Evolutionary conservation across 1,140 invertebrate genomes (phyloP).

Genomic region (Ctenoplectra terminalis): DNA sequence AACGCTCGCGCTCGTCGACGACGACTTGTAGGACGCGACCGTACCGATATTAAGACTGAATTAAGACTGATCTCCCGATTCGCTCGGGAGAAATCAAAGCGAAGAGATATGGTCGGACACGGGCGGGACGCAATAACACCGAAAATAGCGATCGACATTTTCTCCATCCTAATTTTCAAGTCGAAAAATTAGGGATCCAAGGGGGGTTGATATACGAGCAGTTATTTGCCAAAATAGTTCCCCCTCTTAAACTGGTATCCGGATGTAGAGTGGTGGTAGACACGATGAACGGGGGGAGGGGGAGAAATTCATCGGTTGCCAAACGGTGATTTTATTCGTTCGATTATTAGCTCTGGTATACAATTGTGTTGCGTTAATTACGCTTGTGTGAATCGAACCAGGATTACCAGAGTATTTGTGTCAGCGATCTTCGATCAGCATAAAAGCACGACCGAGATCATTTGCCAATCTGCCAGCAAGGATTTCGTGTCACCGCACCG

Average conservation of each 20-base stretch:
- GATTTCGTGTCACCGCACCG: slow-evolving; percentile 5
- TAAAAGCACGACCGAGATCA: slow-evolving; percentile 10
- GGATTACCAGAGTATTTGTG: slow-evolving; percentile 48
- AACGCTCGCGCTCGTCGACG: not conserved
- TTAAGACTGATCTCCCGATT: slow-evolving; percentile 56
- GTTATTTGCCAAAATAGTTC: slow-evolving; percentile 78
- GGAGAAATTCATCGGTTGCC: slow-evolving; percentile 76
- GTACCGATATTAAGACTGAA: slow-evolving; percentile 51
- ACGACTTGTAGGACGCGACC: slow-evolving; percentile 23
- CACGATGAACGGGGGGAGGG: slow-evolving; percentile 61
- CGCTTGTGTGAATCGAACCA: slow-evolving; percentile 27
- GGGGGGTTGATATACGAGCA: slow-evolving; percentile 72
- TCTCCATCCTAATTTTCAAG: slow-evolving; percentile 70
- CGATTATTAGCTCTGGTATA: slow-evolving; percentile 57
- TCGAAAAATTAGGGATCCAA: slow-evolving; percentile 64
- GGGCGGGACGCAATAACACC: slow-evolving; percentile 75
- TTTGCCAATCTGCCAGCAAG: slow-evolving; percentile 2
- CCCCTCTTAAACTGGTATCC: slow-evolving; percentile 37
- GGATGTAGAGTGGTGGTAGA: slow-evolving; percentile 9
- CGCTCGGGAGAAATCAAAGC: slow-evolving; percentile 10
- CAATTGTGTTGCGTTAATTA: slow-evolving; percentile 58
- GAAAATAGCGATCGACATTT: slow-evolving; percentile 80
- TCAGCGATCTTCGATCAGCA: slow-evolving; percentile 31
- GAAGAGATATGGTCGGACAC: slow-evolving; percentile 16
- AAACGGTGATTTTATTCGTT: slow-evolving; percentile 58